Evolutionary conservation across 2,113 vertebrate species (phyloP).

Genomic region (Marmota flaviventris): DNA sequence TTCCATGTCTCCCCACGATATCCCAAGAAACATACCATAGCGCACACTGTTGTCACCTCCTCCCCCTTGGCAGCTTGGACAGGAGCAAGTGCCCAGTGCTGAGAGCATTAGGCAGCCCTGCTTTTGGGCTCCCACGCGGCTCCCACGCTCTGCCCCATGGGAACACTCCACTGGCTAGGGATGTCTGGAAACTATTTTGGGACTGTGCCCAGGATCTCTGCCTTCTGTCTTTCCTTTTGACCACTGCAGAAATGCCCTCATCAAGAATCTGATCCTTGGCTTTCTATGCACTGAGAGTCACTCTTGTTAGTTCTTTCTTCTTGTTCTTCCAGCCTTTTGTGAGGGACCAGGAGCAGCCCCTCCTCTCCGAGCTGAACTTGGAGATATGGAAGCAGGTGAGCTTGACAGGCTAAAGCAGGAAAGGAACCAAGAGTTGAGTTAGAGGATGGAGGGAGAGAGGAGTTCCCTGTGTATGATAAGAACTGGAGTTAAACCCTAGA

Average conservation of each 20-base stretch:
- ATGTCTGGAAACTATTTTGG: slow-evolving; percentile 73
- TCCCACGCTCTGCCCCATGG: slow-evolving; percentile 54
- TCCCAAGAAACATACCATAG: neutral
- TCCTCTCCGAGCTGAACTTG: neutral
- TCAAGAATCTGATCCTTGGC: neutral
- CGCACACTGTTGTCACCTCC: neutral
- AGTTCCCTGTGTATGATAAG: neutral
- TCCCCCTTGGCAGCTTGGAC: neutral
- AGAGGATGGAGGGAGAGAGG: neutral
- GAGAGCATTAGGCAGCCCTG: slow-evolving; percentile 24
- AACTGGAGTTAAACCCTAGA: neutral
- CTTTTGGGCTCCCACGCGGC: slow-evolving; percentile 49
- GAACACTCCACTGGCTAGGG: slow-evolving; percentile 65
- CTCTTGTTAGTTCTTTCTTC: neutral
- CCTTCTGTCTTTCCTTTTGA: slow-evolving; percentile 56
- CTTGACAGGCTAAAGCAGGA: neutral
- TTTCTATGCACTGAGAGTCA: neutral
- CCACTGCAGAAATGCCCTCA: slow-evolving; percentile 24
- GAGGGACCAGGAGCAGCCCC: neutral
- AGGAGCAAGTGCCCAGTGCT: neutral
- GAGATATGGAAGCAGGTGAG: neutral
- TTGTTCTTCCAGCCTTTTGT: neutral
- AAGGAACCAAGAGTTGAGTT: neutral
- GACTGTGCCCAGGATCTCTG: slow-evolving; percentile 58
- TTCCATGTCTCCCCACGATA: neutral